Conservation (phyloP, 2,797 vertebrate species). For the Clarias pachynema region DNA sequence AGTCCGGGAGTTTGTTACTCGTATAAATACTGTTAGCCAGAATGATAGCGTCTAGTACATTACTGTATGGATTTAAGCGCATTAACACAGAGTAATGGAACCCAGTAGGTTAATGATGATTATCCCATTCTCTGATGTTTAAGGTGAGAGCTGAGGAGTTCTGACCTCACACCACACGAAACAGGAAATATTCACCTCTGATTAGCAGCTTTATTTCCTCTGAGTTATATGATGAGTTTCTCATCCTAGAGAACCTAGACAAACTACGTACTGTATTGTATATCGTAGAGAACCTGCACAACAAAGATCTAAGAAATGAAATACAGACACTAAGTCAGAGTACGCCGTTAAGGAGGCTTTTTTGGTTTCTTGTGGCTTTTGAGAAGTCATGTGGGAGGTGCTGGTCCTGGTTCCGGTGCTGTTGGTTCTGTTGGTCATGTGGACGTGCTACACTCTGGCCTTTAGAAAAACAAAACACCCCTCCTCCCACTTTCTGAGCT, state of each 20-base stretch:
- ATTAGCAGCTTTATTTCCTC: not conserved
- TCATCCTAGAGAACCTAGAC: no score
- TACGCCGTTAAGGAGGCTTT: not conserved
- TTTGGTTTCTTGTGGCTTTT: not conserved
- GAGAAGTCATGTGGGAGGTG: not conserved
- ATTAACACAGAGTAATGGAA: not conserved
- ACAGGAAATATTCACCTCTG: not conserved
- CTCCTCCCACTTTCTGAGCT: not conserved
- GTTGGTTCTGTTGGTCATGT: conserved; percentile 8
- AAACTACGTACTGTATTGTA: no score
- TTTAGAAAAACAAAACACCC: conserved; percentile 6
- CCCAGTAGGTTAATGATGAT: not conserved
- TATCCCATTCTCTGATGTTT: no score
- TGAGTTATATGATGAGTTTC: no score
- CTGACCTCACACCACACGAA: not conserved
- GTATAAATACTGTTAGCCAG: not conserved
- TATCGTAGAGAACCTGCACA: no score
- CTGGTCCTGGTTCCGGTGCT: not conserved
- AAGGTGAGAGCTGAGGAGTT: not conserved
- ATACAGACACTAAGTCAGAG: not conserved
- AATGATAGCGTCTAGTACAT: not conserved
- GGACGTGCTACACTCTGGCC: conserved; percentile 13
- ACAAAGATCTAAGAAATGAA: not conserved
- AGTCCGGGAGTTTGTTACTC: not conserved
- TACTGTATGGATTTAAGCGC: not conserved